Conservation (phyloP, 2,888 invertebrate genomes). For the Pachliopta kotzebuea region DNA sequence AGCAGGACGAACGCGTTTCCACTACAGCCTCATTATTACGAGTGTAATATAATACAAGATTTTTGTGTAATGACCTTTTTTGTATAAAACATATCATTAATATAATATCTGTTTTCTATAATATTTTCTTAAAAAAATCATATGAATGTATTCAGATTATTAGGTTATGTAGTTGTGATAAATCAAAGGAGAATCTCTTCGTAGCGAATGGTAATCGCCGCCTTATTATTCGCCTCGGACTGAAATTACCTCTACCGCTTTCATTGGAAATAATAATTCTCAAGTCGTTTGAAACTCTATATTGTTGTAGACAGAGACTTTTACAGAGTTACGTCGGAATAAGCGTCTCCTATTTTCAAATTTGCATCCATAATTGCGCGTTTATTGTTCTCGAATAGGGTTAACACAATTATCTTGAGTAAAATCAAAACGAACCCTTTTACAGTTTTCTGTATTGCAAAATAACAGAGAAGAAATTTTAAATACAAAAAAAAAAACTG, state of each 20-base stretch:
- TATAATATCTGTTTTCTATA: too few species aligned
- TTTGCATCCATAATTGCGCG: conserved; percentile 31
- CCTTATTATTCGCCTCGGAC: conserved; percentile 21
- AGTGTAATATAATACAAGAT: too few species aligned
- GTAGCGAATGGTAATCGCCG: conserved; percentile 24
- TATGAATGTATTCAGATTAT: neutral
- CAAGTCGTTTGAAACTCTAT: conserved; percentile 31
- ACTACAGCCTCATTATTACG: too few species aligned
- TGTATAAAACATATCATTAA: too few species aligned
- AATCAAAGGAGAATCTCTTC: conserved; percentile 4
- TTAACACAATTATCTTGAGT: neutral
- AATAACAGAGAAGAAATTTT: too few species aligned
- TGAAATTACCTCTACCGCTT: conserved; percentile 24
- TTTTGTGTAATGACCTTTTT: too few species aligned
- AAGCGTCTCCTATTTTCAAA: conserved; percentile 30
- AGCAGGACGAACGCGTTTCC: too few species aligned
- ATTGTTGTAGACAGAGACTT: conserved; percentile 29
- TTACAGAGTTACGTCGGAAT: conserved; percentile 28
- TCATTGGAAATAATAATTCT: conserved; percentile 23
- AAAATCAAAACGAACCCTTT: neutral
- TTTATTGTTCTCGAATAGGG: conserved; percentile 26
- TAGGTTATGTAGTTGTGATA: conserved; percentile 11
- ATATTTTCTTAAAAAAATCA: too few species aligned
- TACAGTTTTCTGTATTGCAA: too few species aligned
- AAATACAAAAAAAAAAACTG: too few species aligned